These are phyloP conservation scores for Salvelinus alpinus DNA, from an alignment of 2,113 vertebrate species.

Conservation along the genomic window DNA sequence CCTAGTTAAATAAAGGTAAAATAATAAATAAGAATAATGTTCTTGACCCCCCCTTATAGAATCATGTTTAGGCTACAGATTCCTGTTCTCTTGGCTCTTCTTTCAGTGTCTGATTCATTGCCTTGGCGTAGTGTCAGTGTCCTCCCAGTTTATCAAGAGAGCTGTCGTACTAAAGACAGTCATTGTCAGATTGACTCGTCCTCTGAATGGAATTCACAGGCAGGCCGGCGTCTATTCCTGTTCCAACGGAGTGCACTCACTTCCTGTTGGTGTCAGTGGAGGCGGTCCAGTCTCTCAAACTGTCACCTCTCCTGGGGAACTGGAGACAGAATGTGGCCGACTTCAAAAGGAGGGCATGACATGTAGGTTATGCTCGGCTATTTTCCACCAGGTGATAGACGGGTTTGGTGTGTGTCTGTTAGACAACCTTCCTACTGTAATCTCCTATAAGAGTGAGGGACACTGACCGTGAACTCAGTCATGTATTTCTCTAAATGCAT, in stretches of 20 bases:
- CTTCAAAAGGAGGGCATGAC: neutral
- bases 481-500: neutral
- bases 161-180: neutral
- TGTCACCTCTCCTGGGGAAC: neutral
- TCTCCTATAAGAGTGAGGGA: too few relatives aligned
- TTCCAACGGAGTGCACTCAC: neutral
- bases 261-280: neutral
- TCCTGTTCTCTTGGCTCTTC: neutral
- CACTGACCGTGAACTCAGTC: neutral
- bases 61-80: neutral
- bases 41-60: too few relatives aligned
- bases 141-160: neutral
- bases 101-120: neutral
- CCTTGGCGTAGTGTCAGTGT: neutral
- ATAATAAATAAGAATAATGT: too few relatives aligned
- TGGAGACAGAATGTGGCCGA: neutral
- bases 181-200: neutral
- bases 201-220: neutral
- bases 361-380: slow-evolving; percentile 24
- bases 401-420: neutral
- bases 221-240: neutral
- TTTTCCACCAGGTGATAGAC: neutral
- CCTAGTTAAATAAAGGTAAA: too few relatives aligned
- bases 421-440: too few relatives aligned
- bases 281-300: neutral